Conservation (phyloP, 1,140 invertebrate genomes). For the Dryas iulia region DNA sequence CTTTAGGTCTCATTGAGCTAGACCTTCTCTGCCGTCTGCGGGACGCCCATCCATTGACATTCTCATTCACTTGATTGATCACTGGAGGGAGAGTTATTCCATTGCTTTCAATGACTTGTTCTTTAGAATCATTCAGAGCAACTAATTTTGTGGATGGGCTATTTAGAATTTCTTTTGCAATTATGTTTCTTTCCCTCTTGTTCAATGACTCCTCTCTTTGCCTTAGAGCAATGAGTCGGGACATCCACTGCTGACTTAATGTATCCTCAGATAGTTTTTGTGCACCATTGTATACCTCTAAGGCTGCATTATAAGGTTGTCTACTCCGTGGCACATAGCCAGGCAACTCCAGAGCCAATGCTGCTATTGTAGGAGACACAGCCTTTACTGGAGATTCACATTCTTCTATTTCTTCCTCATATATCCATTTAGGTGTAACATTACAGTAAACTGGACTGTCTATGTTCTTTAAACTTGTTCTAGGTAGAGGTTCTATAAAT, state of each 20-base stretch:
- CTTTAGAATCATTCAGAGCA: conserved; percentile 38
- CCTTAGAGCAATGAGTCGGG: conserved; percentile 63
- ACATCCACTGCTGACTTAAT: conserved; percentile 74
- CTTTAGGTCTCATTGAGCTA: conserved; percentile 48
- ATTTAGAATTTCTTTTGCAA: conserved; percentile 69
- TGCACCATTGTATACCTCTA: conserved; percentile 55
- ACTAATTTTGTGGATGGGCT: conserved; percentile 54
- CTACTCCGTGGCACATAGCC: conserved; percentile 72
- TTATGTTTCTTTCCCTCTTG: conserved; percentile 69
- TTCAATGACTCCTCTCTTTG: conserved; percentile 73
- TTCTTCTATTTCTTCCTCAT: conserved; percentile 34
- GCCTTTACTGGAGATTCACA: conserved; percentile 32
- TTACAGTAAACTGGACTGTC: conserved; percentile 66
- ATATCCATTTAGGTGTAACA: conserved; percentile 46
- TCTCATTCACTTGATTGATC: conserved; percentile 47
- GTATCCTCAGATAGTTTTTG: conserved; percentile 70
- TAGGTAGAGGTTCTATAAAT: conserved; percentile 54
- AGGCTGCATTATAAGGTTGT: conserved; percentile 53
- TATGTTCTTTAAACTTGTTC: conserved; percentile 38
- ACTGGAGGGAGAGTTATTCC: conserved; percentile 72
- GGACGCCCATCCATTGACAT: conserved; percentile 39
- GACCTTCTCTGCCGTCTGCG: conserved; percentile 52
- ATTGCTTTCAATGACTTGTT: conserved; percentile 43
- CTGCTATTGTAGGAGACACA: conserved; percentile 70
- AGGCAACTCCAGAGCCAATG: conserved; percentile 72